These are phyloP conservation scores for Hydropotes inermis DNA, from an alignment of 2,113 vertebrate species.

Conservation along the genomic window DNA sequence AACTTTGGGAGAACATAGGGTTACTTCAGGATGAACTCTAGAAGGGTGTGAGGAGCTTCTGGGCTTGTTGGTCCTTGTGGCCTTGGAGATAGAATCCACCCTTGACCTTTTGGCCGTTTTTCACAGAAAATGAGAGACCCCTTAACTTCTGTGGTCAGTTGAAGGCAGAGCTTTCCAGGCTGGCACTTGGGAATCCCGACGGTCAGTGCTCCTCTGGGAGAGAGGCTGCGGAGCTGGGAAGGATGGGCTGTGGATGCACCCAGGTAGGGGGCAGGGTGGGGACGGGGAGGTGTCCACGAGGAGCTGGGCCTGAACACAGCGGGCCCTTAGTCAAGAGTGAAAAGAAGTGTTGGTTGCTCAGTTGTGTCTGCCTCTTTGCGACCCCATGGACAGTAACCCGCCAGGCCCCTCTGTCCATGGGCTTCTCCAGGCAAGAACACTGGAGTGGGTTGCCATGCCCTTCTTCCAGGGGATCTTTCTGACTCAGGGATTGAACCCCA, in stretches of 20 bases:
- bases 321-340: neutral
- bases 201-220: neutral
- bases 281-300: neutral
- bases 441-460: neutral
- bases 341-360: neutral
- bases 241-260: accelerated
- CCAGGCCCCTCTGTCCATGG: neutral
- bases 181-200: neutral
- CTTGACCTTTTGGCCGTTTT: neutral
- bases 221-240: neutral
- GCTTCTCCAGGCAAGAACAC: neutral
- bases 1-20: neutral
- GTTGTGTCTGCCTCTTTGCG: accelerated
- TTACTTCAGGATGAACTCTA: neutral
- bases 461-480: neutral
- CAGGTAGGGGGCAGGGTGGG: neutral
- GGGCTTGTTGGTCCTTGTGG: neutral
- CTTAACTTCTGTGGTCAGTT: neutral
- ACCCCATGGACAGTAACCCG: neutral
- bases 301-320: neutral
- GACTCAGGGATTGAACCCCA: neutral
- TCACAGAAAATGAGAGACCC: neutral
- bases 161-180: neutral
- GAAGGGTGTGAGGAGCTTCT: neutral
- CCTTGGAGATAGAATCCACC: neutral